phyloP scores from a whole-genome alignment of 2,888 invertebrate species.

The Eucera pruinosa region DNA sequence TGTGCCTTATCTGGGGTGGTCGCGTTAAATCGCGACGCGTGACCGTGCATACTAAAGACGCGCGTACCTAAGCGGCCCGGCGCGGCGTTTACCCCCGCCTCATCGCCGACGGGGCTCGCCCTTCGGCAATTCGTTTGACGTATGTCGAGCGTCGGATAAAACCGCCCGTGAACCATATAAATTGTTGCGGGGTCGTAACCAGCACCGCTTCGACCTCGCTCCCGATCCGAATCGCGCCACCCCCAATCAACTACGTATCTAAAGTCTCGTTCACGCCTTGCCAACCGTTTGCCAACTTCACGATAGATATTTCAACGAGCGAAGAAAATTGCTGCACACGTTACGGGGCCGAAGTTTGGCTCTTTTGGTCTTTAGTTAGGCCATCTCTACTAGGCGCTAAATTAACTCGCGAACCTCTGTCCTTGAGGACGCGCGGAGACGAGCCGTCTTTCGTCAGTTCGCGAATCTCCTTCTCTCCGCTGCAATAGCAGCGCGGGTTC shows the following conservation, averaged over 20 bases:
- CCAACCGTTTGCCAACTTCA: not conserved
- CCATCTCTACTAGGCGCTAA: too few species aligned
- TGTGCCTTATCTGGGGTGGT: slow-evolving; percentile 80
- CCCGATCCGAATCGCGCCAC: not conserved
- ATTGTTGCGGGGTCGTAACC: slow-evolving; percentile 41
- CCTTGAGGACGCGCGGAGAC: too few species aligned
- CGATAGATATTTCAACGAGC: not conserved
- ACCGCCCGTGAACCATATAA: slow-evolving; percentile 38
- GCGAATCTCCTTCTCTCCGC: not conserved
- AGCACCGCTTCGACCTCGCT: slow-evolving; percentile 25
- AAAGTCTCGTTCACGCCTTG: not conserved
- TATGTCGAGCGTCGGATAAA: slow-evolving; percentile 62
- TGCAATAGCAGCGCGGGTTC: slow-evolving; percentile 23
- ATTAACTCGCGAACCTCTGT: not conserved
- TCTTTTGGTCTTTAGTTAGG: too few species aligned
- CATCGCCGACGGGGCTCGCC: slow-evolving; percentile 20
- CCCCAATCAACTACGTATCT: not conserved
- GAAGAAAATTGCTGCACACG: not conserved
- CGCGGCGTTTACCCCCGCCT: slow-evolving; percentile 30
- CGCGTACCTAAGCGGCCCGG: slow-evolving; percentile 50
- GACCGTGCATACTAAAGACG: slow-evolving; percentile 79
- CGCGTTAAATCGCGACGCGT: slow-evolving; percentile 81
- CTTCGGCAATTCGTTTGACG: slow-evolving; percentile 69
- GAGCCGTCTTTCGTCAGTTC: too few species aligned
- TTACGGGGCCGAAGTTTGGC: too few species aligned